Evolutionary conservation across 2,797 vertebrate genomes (phyloP).

Genomic region (Cichlasoma orientale): DNA sequence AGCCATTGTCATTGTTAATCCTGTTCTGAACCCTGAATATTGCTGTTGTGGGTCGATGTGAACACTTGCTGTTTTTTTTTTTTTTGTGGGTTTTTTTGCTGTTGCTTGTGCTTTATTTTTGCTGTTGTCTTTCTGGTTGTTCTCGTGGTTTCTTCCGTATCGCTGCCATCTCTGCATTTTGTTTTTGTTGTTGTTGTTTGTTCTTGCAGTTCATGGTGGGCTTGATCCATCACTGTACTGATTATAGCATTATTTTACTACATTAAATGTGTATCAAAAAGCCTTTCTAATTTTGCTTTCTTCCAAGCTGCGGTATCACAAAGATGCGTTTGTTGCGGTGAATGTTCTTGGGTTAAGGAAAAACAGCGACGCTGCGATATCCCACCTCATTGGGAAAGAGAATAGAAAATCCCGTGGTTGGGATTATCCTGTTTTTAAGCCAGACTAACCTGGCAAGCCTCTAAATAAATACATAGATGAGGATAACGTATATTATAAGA

Average conservation of each 20-base stretch:
- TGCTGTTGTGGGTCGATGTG: conserved; percentile 4
- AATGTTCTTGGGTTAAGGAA: too few relatives aligned
- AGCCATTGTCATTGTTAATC: conserved; percentile 5
- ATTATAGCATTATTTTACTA: background rate
- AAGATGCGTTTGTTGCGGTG: background rate
- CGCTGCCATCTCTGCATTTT: background rate
- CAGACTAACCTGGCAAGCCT: too few relatives aligned
- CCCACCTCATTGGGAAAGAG: background rate
- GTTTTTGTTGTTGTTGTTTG: background rate
- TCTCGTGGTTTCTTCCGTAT: conserved; percentile 13
- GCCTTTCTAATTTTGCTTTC: background rate
- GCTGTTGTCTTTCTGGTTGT: background rate
- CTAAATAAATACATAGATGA: too few relatives aligned
- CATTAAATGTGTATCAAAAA: background rate
- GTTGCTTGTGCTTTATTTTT: background rate
- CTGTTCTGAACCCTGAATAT: background rate
- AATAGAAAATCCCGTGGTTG: background rate
- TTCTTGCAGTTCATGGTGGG: background rate
- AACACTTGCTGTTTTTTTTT: background rate
- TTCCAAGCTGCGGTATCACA: background rate
- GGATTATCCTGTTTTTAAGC: background rate
- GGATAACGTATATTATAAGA: too few relatives aligned
- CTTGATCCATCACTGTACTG: background rate
- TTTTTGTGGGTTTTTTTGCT: background rate
- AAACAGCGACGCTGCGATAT: too few relatives aligned